Conservation (phyloP, 1,140 invertebrate species). For the Zaprionus davidi region DNA sequence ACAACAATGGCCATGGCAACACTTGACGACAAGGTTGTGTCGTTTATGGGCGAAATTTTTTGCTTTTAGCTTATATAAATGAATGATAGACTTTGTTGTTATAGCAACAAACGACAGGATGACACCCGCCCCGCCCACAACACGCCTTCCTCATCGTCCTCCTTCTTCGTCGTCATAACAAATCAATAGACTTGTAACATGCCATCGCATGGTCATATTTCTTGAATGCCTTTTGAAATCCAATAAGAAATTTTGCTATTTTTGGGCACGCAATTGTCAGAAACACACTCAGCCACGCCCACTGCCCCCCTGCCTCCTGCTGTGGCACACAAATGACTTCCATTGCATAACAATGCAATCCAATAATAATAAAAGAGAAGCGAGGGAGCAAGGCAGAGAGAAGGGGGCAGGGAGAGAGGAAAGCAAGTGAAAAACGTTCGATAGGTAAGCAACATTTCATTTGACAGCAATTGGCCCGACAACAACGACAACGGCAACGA, state of each 20-base stretch:
- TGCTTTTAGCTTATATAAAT: constrained; percentile 59
- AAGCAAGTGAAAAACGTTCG: constrained; percentile 1
- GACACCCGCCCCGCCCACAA: not conserved
- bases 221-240: constrained; percentile 65
- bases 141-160: not conserved
- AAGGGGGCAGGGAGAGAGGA: not conserved
- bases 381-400: not conserved
- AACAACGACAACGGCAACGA: constrained; percentile 18
- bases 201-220: constrained; percentile 36
- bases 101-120: constrained; percentile 44
- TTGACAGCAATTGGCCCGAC: constrained; percentile 66
- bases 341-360: constrained; percentile 75
- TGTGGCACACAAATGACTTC: constrained; percentile 30
- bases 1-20: constrained; percentile 55
- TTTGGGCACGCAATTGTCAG: constrained; percentile 63
- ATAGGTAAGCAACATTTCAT: constrained; percentile 66
- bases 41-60: constrained; percentile 55
- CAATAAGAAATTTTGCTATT: constrained; percentile 64
- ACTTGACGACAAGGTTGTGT: constrained; percentile 35
- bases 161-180: constrained; percentile 59
- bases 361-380: constrained; percentile 50
- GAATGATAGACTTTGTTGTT: constrained; percentile 71
- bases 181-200: constrained; percentile 64
- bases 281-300: constrained; percentile 14
- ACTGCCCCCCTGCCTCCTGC: not conserved